Percentiles rank a stretch among this genome's conserved stretches.
Conservation (phyloP, 2,113 vertebrate species). For the Poeciliopsis turrubarensis region DNA sequence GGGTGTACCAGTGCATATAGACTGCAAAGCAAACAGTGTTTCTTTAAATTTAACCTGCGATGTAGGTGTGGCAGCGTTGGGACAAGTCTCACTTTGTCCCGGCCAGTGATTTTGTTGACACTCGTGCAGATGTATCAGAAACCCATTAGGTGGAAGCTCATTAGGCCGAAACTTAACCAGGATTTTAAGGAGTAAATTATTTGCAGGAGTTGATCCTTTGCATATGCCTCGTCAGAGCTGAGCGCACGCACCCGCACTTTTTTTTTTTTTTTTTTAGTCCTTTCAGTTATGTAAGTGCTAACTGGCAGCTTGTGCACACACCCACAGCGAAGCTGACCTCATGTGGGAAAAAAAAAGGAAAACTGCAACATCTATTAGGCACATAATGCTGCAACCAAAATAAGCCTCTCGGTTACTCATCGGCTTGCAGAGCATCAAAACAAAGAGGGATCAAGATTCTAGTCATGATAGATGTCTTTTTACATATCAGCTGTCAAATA, state of each 20-base stretch:
- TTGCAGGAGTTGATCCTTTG: slow-evolving; percentile 32
- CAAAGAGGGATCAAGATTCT: slow-evolving; percentile 3
- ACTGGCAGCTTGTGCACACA: slow-evolving; percentile 59
- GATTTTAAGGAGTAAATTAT: slow-evolving; percentile 48
- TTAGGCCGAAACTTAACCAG: neutral
- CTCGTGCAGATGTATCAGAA: neutral
- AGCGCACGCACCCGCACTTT: slow-evolving; percentile 57
- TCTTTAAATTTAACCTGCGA: slow-evolving; percentile 14
- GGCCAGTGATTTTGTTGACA: slow-evolving; percentile 1
- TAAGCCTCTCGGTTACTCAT: slow-evolving; percentile 30
- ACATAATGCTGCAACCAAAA: slow-evolving; percentile 22
- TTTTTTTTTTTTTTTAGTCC: slow-evolving; percentile 24
- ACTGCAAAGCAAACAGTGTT: neutral
- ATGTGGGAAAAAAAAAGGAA: slow-evolving; percentile 16
- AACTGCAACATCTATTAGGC: slow-evolving; percentile 35
- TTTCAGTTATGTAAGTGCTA: slow-evolving; percentile 64
- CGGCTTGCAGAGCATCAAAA: slow-evolving; percentile 21
- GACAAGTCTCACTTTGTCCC: slow-evolving; percentile 47
- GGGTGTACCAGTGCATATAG: neutral
- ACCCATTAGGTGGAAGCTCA: slow-evolving; percentile 12
- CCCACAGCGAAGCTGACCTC: slow-evolving; percentile 57
- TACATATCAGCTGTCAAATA: neutral
- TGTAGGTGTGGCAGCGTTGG: slow-evolving; percentile 42
- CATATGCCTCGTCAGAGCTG: slow-evolving; percentile 23
- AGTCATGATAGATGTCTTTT: neutral